phyloP scores from a whole-genome alignment of 2,888 invertebrate species.

The Dione juno region DNA sequence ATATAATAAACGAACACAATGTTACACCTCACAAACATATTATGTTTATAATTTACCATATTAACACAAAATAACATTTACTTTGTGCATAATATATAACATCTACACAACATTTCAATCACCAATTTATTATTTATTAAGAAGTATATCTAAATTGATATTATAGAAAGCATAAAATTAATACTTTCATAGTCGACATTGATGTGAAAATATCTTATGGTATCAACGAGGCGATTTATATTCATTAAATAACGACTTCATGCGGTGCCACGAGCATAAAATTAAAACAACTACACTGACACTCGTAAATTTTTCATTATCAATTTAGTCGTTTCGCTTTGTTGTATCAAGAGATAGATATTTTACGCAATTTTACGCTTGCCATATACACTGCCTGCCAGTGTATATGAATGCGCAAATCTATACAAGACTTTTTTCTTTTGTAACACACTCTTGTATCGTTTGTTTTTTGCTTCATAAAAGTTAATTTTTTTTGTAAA shows the following conservation, averaged over 20 bases:
- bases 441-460: no score
- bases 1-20: no score
- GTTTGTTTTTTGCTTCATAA: no score
- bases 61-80: no score
- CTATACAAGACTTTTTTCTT: not conserved
- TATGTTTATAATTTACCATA: no score
- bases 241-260: constrained; percentile 34
- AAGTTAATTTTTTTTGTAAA: no score
- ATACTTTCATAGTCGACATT: constrained; percentile 34
- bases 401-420: not conserved
- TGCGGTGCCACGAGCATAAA: constrained; percentile 10
- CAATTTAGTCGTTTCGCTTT: constrained; percentile 22
- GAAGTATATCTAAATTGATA: constrained; percentile 33
- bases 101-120: not conserved
- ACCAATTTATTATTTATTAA: not conserved
- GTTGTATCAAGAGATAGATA: constrained; percentile 3
- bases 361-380: not conserved
- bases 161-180: constrained; percentile 37
- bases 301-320: constrained; percentile 21
- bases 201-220: constrained; percentile 28
- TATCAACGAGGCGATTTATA: constrained; percentile 44
- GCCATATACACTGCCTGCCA: not conserved
- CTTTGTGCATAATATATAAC: not conserved
- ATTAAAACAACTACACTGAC: not conserved
- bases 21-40: no score